Conservation (phyloP, 2,797 vertebrate genomes). For the Arnoldichthys spilopterus region DNA sequence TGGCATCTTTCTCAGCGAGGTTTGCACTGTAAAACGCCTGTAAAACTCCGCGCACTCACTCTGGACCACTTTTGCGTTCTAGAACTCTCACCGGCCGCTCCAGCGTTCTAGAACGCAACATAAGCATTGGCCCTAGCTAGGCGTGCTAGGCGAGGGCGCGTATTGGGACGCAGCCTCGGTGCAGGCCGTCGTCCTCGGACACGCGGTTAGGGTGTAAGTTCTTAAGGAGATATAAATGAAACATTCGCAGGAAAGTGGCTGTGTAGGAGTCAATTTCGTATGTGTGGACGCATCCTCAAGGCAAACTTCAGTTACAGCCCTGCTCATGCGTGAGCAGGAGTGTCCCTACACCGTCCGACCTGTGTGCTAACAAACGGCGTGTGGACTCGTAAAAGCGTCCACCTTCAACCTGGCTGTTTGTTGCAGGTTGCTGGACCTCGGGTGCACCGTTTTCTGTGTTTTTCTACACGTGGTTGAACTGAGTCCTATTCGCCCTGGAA, state of each 20-base stretch:
- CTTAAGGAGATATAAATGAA: no score
- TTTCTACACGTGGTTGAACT: neutral
- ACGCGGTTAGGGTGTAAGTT: neutral
- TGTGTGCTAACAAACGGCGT: neutral
- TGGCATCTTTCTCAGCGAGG: neutral
- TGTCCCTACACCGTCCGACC: neutral
- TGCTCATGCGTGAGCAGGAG: neutral
- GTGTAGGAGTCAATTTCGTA: neutral
- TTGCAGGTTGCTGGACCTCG: neutral
- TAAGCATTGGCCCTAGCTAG: neutral
- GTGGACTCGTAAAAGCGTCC: no score
- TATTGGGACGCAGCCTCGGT: conserved; percentile 1
- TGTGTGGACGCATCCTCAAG: no score
- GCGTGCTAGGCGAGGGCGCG: neutral
- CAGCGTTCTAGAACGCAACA: no score
- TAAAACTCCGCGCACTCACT: no score
- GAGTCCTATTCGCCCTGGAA: neutral
- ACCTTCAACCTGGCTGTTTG: neutral
- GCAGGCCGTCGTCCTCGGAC: conserved; percentile 30
- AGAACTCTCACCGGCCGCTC: no score
- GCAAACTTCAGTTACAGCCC: no score
- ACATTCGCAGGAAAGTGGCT: no score
- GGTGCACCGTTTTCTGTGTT: neutral
- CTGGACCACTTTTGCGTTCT: no score
- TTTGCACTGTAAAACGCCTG: no score